Base-by-base conservation (phyloP, 2,888 invertebrate genomes). In the Dynastes maya region DNA sequence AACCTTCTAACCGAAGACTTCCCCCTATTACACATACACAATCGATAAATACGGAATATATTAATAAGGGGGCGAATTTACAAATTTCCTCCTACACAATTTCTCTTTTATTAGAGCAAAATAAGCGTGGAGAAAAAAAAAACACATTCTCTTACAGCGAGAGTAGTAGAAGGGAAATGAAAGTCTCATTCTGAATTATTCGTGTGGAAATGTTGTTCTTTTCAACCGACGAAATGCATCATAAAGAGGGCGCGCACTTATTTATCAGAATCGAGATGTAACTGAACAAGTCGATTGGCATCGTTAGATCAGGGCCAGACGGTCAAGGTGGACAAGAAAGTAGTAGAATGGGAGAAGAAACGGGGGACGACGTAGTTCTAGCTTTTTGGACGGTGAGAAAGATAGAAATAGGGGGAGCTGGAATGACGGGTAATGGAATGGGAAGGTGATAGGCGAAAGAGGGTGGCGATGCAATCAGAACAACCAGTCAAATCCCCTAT, bases 391-490 rank as follows among this genome's bases (percentile, higher is more conserved):
- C 45, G 45, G 8, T 16, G n/a, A 53, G 53, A 53, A 53, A 53
- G 45, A 45, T 45, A 45, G 45, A 45, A 45, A 45, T 11, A 9
- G 68, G 45, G 49, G 45, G 68, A 78, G 53, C 53, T 55, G 68
- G 67, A 67, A 53, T n/a, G n/a, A n/a, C 53, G n/a, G 71, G 51
- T 16, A 70, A 72, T 45, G 45, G 45, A 53, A 16, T 16, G 53
- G 16, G 16, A n/a, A 53, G 11, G 53, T 55, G 53, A 16, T 55
- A 16, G 53, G 53, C 45, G 53, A 55, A 55, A 55, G 76, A 71
- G 81, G 79, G 71, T 68, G 55, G 76, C 75, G 58, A 61, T 75
- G 80, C 80, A 81, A 80, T 80, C 80, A 80, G 80, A 80, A 77
- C 80, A 78, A 77, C 71, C 77, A 79, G 76, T 70, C 71, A 80